A percentile compares a stretch with the other conserved stretches of the same genome.
Conservation (phyloP, 2,797 vertebrate genomes). For the Rhynchotus rufescens region DNA sequence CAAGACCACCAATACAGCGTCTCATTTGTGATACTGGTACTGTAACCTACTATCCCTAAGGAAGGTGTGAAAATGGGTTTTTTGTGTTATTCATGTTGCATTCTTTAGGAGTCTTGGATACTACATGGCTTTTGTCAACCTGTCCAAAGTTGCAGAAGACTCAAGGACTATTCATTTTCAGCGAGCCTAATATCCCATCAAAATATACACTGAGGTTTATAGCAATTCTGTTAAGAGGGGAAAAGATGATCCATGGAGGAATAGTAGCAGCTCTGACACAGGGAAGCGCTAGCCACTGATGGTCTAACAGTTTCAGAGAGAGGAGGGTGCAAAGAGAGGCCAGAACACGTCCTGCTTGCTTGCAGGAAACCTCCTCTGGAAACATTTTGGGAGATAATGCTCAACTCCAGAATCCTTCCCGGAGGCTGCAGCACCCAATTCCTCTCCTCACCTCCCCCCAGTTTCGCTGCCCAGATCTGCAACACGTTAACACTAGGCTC, state of each 20-base stretch:
- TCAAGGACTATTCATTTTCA: neutral
- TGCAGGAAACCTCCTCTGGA: neutral
- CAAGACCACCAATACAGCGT: neutral
- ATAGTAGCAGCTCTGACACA: neutral
- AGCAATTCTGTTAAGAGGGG: neutral
- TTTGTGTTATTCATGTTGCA: neutral
- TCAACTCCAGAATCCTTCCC: neutral
- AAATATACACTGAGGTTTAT: neutral
- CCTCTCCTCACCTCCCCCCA: neutral
- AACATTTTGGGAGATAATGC: conserved; percentile 15
- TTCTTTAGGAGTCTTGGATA: neutral
- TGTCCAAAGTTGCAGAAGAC: neutral
- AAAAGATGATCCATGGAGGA: neutral
- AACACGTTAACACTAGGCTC: conserved; percentile 67
- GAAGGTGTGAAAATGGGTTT: neutral
- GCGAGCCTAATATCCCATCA: neutral
- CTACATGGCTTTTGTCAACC: neutral
- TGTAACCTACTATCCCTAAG: neutral
- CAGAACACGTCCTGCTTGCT: neutral
- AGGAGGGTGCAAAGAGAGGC: neutral
- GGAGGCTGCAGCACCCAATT: neutral
- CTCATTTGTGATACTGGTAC: neutral
- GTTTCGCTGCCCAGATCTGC: conserved; percentile 53
- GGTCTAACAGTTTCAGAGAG: neutral
- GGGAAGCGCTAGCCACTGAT: neutral